Base-by-base conservation (phyloP, 2,888 invertebrate genomes). In the Bimastos eiseni region DNA sequence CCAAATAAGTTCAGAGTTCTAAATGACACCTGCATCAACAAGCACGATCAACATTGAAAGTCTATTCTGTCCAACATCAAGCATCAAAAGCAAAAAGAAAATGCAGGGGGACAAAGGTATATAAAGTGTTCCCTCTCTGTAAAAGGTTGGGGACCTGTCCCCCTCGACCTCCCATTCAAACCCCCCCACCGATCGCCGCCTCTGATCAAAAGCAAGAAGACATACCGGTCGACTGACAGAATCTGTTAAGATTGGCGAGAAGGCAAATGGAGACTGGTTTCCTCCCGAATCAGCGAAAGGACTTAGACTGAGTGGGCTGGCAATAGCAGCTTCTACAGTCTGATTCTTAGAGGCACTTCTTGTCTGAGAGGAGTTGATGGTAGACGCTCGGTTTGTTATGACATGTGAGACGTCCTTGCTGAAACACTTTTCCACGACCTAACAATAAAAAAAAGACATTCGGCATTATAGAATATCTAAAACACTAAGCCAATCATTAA, bases 291-390 rank as follows among this genome's bases (percentile, higher is more conserved):
- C 70, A 70, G 70, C 13, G n/a, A 70, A 70, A 3, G 70, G 70
- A 70, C 70, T 70, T n/a, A n/a, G 70, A 70, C n/a, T 70, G 70
- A 70, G 70, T 70, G 70, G 70, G 70, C 70, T 70, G 70, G 70
- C 70, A 70, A 70, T n/a, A 70, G 30, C 70, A 13, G 70, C 70
- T n/a, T 30, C 70, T n/a, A n/a, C 8, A 70, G 70, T n/a, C 70
- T 3, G 30, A 70, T 6, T 70, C n/a, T 70, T 70, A 30, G 70
- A n/a, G 11, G 70, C 70, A 70, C 70, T 70, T 70, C 70, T 70
- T n/a, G 70, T 70, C n/a, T 70, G 70, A 70, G 70, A 70, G 70
- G 70, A 70, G 70, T 70, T 70, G 70, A 70, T n/a, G n/a, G 11
- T 11, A n/a, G 70, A 17, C n/a, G 70, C 70, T 70, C 70, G 70